Conservation (phyloP, 2,113 vertebrate genomes). For the Rhipidura dahli region DNA sequence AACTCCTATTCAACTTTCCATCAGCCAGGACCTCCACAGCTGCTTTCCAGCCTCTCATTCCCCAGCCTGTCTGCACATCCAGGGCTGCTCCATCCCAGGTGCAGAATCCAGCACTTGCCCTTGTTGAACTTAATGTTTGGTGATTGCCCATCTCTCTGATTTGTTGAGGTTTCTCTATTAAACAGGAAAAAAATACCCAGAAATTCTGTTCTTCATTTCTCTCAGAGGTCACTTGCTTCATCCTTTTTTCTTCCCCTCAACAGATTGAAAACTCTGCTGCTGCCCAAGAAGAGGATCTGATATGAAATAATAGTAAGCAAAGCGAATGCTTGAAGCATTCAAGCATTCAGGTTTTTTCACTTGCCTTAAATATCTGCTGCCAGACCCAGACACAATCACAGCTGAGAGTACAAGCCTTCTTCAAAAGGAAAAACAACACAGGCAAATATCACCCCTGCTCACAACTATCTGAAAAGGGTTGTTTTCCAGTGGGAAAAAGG, state of each 20-base stretch:
- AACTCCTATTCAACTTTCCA: accelerated
- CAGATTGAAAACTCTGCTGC: not conserved
- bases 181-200: not conserved
- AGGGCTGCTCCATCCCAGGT: not conserved
- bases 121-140: not conserved
- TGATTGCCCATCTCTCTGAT: not conserved
- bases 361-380: not conserved
- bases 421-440: not conserved
- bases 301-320: not conserved
- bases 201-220: not conserved
- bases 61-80: not conserved
- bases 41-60: not conserved
- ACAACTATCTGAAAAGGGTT: not conserved
- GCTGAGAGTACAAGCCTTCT: not conserved
- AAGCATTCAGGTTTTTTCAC: not conserved
- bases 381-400: not conserved
- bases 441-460: not conserved
- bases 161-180: not conserved
- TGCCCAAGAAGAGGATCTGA: not conserved
- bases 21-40: accelerated
- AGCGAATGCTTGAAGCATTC: not conserved
- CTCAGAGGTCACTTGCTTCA: not conserved
- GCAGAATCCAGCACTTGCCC: not conserved
- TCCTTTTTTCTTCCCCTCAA: not conserved
- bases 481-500: not conserved